A percentile compares a stretch with the other conserved stretches of the same genome.
phyloP scores from a whole-genome alignment of 2,888 invertebrate genomes.

The Netelia melanura region DNA sequence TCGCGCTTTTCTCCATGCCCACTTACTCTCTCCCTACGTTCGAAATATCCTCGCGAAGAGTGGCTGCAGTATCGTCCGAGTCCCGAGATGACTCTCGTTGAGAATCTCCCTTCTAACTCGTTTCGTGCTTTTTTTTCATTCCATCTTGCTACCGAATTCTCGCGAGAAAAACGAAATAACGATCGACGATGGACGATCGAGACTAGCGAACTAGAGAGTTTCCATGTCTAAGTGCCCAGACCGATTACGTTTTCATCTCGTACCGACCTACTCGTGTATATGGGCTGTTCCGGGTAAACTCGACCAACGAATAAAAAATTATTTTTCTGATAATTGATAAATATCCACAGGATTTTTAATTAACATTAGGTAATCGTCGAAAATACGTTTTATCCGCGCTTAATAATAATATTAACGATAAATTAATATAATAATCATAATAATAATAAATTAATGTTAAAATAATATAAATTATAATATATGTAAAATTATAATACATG shows the following conservation, averaged over 20 bases:
- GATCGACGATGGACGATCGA: neutral
- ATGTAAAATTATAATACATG: no score
- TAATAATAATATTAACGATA: no score
- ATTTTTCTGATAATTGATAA: no score
- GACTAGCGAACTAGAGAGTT: neutral
- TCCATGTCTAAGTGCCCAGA: neutral
- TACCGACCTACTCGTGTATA: neutral
- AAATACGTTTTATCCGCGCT: no score
- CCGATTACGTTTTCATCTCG: neutral
- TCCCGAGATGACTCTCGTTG: constrained; percentile 18
- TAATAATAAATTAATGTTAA: no score
- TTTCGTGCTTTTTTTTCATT: neutral
- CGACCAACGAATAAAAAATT: neutral
- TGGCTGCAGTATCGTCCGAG: constrained; percentile 24
- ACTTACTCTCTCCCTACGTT: neutral
- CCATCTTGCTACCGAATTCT: neutral
- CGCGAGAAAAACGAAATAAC: constrained; percentile 13
- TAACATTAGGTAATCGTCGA: no score
- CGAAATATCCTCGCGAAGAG: constrained; percentile 39
- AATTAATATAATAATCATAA: no score
- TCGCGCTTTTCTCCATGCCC: neutral
- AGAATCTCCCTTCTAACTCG: constrained; percentile 17
- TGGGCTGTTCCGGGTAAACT: neutral
- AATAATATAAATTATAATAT: no score
- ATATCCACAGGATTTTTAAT: no score